These are phyloP conservation scores for Esox niger DNA, from an alignment of 2,113 vertebrate genomes.

Conservation along the genomic window DNA sequence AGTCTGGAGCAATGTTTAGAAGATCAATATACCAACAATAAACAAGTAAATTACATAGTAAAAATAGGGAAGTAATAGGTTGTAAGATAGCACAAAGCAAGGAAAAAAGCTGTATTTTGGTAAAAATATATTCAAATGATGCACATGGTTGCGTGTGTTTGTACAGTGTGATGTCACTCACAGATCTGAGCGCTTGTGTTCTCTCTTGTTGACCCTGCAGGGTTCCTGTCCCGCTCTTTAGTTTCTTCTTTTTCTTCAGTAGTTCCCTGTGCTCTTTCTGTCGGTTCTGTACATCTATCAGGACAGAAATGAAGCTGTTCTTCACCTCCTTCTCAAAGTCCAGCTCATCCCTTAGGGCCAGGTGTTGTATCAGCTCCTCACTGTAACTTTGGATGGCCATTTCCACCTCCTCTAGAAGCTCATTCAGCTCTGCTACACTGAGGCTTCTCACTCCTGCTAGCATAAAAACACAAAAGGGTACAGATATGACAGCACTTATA, in stretches of 20 bases:
- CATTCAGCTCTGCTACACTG: constrained; percentile 80
- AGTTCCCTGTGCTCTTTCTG: constrained; percentile 91
- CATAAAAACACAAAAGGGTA: constrained; percentile 1
- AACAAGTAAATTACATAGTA: not conserved
- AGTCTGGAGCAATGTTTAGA: not conserved
- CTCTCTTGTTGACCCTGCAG: constrained; percentile 80
- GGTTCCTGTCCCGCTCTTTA: constrained; percentile 75
- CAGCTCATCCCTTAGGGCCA: constrained; percentile 91
- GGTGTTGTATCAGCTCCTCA: constrained; percentile 90
- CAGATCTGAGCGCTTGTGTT: constrained; percentile 72
- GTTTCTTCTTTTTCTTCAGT: constrained; percentile 91
- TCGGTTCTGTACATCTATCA: constrained; percentile 94
- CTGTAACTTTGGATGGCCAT: constrained; percentile 82
- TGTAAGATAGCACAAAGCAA: not conserved
- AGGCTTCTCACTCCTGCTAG: constrained; percentile 58
- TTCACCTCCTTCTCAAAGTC: constrained; percentile 99
- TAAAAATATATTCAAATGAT: too few relatives aligned
- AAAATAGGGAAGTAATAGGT: not conserved
- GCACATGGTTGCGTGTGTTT: not conserved
- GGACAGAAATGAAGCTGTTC: constrained; percentile 94
- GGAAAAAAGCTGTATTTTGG: not conserved
- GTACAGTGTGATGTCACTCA: constrained; percentile 38
- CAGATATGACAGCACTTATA: not conserved
- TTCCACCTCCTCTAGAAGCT: constrained; percentile 85
- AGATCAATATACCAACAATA: not conserved